Conservation (phyloP, 2,797 vertebrate genomes). For the Ctenosaura bakeri region DNA sequence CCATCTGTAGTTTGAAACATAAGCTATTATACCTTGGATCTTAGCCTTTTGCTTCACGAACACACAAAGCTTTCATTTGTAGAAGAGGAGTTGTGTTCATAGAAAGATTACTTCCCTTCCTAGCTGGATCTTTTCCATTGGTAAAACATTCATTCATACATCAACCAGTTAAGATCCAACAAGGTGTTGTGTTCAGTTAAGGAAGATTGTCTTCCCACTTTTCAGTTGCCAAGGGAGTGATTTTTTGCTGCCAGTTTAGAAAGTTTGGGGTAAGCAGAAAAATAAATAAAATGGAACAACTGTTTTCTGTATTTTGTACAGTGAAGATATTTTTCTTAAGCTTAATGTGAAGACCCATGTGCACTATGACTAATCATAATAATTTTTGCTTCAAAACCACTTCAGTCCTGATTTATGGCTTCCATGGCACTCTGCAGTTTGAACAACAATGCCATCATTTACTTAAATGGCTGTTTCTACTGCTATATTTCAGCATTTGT, state of each 20-base stretch:
- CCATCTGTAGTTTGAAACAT: not conserved
- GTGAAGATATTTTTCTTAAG: constrained; percentile 32
- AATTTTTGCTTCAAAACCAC: constrained; percentile 54
- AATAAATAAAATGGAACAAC: constrained; percentile 41
- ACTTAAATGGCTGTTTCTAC: constrained; percentile 53
- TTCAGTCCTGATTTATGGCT: constrained; percentile 48
- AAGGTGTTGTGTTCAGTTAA: not conserved
- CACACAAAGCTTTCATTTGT: not conserved
- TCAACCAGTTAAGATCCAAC: not conserved
- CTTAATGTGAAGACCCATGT: constrained; percentile 34
- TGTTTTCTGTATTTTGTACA: constrained; percentile 31
- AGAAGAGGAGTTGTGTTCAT: not conserved
- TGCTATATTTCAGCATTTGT: constrained; percentile 38
- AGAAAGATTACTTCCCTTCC: not conserved
- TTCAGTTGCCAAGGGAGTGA: not conserved
- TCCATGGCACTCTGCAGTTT: constrained; percentile 45
- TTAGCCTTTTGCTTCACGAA: not conserved
- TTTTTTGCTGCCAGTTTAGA: not conserved
- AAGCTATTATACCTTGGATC: not conserved
- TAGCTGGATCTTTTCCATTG: not conserved
- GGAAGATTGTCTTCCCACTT: not conserved
- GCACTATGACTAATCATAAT: constrained; percentile 33
- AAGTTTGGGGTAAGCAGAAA: constrained; percentile 32
- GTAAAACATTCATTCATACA: not conserved
- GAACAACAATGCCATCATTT: constrained; percentile 43